phyloP scores from a whole-genome alignment of 2,797 vertebrate species.

The Cynodonichthys magdalenae region DNA sequence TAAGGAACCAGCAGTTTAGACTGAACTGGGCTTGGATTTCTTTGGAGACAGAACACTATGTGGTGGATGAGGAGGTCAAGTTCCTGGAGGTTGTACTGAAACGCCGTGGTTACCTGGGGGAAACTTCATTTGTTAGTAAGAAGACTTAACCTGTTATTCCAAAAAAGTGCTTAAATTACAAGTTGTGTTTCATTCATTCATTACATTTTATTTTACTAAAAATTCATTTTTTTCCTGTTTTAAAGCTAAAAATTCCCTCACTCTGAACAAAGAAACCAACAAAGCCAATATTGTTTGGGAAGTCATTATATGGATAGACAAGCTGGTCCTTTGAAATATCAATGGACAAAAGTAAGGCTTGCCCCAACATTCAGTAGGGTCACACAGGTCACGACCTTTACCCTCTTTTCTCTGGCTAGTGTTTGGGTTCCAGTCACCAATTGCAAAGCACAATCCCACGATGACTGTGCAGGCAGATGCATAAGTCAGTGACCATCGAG shows the following conservation, averaged over 20 bases:
- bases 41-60: slow-evolving; percentile 89
- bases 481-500: slow-evolving; percentile 34
- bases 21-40: slow-evolving; percentile 98
- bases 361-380: slow-evolving; percentile 29
- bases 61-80: slow-evolving; percentile 90
- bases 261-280: slow-evolving; percentile 2
- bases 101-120: slow-evolving; percentile 92
- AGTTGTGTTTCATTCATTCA: too few species aligned
- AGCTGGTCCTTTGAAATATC: slow-evolving; percentile 11
- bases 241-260: neutral
- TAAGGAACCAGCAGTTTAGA: slow-evolving; percentile 90
- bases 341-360: slow-evolving; percentile 17
- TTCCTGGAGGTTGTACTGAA: slow-evolving; percentile 89
- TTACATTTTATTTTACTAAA: neutral
- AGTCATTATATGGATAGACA: slow-evolving; percentile 3
- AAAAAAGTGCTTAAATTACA: neutral
- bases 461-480: slow-evolving; percentile 15
- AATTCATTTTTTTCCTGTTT: neutral
- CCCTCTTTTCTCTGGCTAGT: slow-evolving; percentile 33
- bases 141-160: slow-evolving; percentile 3
- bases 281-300: slow-evolving; percentile 19
- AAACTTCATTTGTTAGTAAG: slow-evolving; percentile 97
- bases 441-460: slow-evolving; percentile 18
- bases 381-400: slow-evolving; percentile 46
- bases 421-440: slow-evolving; percentile 58